Evolutionary conservation across 2,888 invertebrate genomes (phyloP).

Genomic region (Dendrolimus houi): DNA sequence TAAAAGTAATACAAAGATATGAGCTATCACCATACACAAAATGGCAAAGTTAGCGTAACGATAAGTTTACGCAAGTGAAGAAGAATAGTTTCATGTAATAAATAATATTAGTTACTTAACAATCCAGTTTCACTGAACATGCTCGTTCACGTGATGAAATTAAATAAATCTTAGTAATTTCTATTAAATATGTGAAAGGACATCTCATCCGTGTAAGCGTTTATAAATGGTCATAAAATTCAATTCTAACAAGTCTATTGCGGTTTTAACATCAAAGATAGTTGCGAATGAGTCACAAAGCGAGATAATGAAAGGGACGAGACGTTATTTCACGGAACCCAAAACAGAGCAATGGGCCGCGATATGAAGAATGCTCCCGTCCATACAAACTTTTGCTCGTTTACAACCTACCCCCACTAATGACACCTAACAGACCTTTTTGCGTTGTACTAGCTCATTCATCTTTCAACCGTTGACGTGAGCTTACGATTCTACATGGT

Average conservation of each 20-base stretch:
- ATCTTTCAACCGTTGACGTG: slow-evolving; percentile 57
- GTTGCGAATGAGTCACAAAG: slow-evolving; percentile 42
- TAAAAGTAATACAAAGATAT: too few species aligned
- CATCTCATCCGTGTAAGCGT: slow-evolving; percentile 29
- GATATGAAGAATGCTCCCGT: slow-evolving; percentile 58
- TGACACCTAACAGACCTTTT: slow-evolving; percentile 62
- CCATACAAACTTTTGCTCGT: slow-evolving; percentile 49
- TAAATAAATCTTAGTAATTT: too few species aligned
- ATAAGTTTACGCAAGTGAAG: too few species aligned
- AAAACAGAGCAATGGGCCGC: slow-evolving; percentile 49
- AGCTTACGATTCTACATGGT: slow-evolving; percentile 39
- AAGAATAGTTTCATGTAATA: too few species aligned
- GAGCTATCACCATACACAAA: too few species aligned
- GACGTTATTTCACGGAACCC: slow-evolving; percentile 42
- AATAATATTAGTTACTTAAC: too few species aligned
- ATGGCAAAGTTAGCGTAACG: too few species aligned
- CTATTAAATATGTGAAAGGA: slow-evolving; percentile 15
- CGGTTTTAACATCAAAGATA: slow-evolving; percentile 51
- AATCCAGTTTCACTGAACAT: too few species aligned
- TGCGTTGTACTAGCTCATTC: slow-evolving; percentile 58
- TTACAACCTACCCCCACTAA: slow-evolving; percentile 53
- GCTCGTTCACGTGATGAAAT: too few species aligned
- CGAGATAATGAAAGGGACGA: slow-evolving; percentile 47
- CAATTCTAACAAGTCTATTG: slow-evolving; percentile 40
- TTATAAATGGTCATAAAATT: slow-evolving; percentile 44